Evolutionary conservation across 1,140 invertebrate species (phyloP).

Genomic region (Holcopasites calliopsidis): DNA sequence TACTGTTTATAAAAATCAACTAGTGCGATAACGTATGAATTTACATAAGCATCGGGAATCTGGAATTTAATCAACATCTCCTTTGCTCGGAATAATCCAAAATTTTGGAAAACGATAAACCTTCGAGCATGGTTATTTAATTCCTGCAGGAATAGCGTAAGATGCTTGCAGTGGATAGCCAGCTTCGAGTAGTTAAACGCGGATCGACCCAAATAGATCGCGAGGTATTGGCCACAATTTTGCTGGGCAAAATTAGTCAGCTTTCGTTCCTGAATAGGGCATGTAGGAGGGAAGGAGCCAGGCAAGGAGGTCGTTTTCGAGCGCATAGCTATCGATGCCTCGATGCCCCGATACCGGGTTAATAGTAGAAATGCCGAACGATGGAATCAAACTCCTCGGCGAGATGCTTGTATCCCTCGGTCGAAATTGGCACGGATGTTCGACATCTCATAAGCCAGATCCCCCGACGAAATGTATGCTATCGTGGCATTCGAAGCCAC

Average conservation of each 20-base stretch:
- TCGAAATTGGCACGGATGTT: conserved; percentile 43
- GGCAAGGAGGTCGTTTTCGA: background rate
- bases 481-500: conserved; percentile 11
- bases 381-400: conserved; percentile 32
- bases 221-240: background rate
- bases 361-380: conserved; percentile 44
- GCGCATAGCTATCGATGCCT: conserved; percentile 10
- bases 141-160: too few species aligned
- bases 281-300: background rate
- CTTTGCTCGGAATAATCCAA: too few species aligned
- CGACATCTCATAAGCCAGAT: conserved; percentile 39
- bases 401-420: conserved; percentile 26
- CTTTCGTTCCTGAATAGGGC: background rate
- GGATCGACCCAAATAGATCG: too few species aligned
- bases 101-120: too few species aligned
- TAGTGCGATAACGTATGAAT: too few species aligned
- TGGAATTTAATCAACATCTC: too few species aligned
- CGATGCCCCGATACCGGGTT: conserved; percentile 19
- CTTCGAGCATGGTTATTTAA: too few species aligned
- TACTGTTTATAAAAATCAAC: too few species aligned
- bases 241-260: background rate
- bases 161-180: too few species aligned
- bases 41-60: too few species aligned
- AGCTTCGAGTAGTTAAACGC: too few species aligned
- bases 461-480: conserved; percentile 30